Base-by-base conservation (phyloP, 1,140 invertebrate species). In the Lerema accius region DNA sequence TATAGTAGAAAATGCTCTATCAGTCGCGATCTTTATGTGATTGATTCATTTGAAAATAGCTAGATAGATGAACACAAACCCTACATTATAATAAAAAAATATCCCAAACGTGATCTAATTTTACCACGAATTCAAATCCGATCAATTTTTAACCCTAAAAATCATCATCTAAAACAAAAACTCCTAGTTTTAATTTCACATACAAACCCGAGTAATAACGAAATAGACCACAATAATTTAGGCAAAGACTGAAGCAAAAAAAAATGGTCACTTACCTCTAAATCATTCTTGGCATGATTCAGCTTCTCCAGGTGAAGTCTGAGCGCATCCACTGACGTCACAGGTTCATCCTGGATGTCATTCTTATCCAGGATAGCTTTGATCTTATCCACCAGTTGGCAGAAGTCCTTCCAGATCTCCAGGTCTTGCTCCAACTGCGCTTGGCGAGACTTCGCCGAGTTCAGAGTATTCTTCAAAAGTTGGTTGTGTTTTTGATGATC, bases 231-330 rank as follows among this genome's bases (percentile, higher is more conserved):
- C 5, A 23, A 23, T 3, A 23, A 5, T 23, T 23, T 23, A 23
- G 19, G 5, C 19, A 23, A 5, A 23, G 2, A 3, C 5, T 23
- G 5, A 3, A 5, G 14, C 7, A 35, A 17, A 17, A 11, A 40
- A 39, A 39, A 23, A 43, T 15, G 39, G 5, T 46, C 16, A 83
- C 93, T 93, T 78, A 96, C 96, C 93, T 96, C 94, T 63, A 96
- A 92, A 80, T 96, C 95, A 67, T 94, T 95, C 55, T 95, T 91
- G 46, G 95, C 95, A 74, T 96, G 94, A 13, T 94, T 93, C 61
- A 97, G 92, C 82, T 96, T 96, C 78, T 96, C 95, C 17, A 97
- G 93, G 70, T 97, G 96, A 63, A 95, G 95, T 66, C 96, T 94
- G 0, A 98, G 87, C 1, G 94, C 95, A 43, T 96, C 95, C 26